Base-by-base conservation (phyloP, 2,113 vertebrate genomes). In the Albula goreensis region DNA sequence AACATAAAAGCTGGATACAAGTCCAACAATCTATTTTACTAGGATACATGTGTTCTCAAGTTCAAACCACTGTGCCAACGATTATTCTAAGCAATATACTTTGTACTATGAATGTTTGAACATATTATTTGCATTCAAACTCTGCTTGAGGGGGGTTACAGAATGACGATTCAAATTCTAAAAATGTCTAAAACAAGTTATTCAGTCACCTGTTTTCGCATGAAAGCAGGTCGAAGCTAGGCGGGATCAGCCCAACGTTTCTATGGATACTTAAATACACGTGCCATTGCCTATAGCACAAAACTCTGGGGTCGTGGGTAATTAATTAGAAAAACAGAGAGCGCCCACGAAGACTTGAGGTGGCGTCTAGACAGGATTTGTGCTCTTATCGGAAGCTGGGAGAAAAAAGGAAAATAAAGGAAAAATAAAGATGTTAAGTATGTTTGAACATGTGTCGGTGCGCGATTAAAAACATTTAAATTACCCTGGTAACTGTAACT, bases 291-390 rank as follows among this genome's bases (percentile, higher is more conserved):
- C 5, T 10, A 11, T 74, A 22, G n/a, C 70, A 48, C 12, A 50
- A 60, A 52, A 80, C 19, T 57, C 15, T 25, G 78, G 77, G 51
- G 56, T 80, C 57, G 41, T 19, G 56, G 49, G 50, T 60, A 66
- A 85, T 80, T 11, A 81, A 85, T 85, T 81, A 83, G 57, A n/a
- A 80, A 70, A 19, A 81, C 84, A 89, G 60, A 80, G 80, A 48
- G 81, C 25, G 86, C 56, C 81, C 22, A 83, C 90, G 81, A 88
- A 89, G 83, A 66, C 85, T 31, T 85, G 81, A 86, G 78, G 13
- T 87, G 85, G 57, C 3, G 92, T 95, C 94, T 93, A 94, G 93
- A 95, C 93, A 86, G 78, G 89, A 91, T 89, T 93, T 88, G 80
- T 90, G 92, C 86, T 86, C 86, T 91, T 91, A 92, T 94, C 91